These are phyloP conservation scores for Drosophila borborema DNA, from an alignment of 2,888 invertebrate genomes.

Conservation along the genomic window DNA sequence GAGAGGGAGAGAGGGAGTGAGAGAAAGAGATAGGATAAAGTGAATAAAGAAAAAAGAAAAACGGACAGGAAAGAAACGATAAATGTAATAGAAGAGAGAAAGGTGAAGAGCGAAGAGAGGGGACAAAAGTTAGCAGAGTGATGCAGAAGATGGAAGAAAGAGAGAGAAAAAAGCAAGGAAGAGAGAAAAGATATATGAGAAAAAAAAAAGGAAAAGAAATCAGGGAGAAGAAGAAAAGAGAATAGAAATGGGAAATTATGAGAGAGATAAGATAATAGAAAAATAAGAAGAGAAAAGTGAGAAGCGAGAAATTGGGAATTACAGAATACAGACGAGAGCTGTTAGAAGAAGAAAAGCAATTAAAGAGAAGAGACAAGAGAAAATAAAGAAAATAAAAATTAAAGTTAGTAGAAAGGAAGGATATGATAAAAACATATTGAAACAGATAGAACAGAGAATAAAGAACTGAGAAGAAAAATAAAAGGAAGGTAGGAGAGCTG, in stretches of 20 bases:
- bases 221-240: no score
- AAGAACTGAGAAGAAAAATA: no score
- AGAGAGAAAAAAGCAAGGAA: not conserved
- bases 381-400: not conserved
- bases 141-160: not conserved
- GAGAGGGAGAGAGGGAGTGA: not conserved
- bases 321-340: not conserved
- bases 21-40: not conserved
- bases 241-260: no score
- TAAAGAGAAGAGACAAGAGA: not conserved
- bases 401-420: no score
- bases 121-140: not conserved
- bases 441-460: not conserved
- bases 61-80: no score
- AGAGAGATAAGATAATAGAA: no score
- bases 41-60: not conserved
- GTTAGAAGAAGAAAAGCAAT: no score
- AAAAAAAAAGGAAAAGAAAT: not conserved
- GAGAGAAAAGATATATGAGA: not conserved
- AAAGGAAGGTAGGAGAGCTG: not conserved
- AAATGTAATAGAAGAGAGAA: not conserved
- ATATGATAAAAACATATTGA: no score
- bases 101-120: not conserved
- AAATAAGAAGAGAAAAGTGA: not conserved
- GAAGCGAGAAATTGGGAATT: not conserved